These are phyloP conservation scores for Aphelenchoides besseyi DNA, from an alignment of 1,140 invertebrate genomes.

Conservation along the genomic window DNA sequence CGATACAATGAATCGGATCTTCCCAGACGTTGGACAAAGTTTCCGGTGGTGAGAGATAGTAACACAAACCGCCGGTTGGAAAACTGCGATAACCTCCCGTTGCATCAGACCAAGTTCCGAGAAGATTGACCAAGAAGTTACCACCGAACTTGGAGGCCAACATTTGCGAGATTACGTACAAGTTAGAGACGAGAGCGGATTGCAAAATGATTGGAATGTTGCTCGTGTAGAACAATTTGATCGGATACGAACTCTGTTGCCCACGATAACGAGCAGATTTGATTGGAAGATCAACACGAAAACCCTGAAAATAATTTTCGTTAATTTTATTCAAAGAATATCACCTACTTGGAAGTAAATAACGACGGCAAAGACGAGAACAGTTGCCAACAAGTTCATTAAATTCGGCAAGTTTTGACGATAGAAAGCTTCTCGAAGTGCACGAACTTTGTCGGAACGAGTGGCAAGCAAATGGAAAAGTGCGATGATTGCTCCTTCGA, in stretches of 20 bases:
- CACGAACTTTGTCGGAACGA: slow-evolving; percentile 93
- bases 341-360: slow-evolving; percentile 88
- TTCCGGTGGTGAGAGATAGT: slow-evolving; percentile 97
- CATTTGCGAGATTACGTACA: slow-evolving; percentile 95
- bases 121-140: slow-evolving; percentile 92
- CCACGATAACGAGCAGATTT: slow-evolving; percentile 97
- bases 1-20: slow-evolving; percentile 90
- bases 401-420: slow-evolving; percentile 97
- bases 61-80: slow-evolving; percentile 77
- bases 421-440: slow-evolving; percentile 96
- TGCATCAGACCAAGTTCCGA: slow-evolving; percentile 98
- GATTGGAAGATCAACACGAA: slow-evolving; percentile 97
- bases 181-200: slow-evolving; percentile 94
- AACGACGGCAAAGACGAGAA: slow-evolving; percentile 96
- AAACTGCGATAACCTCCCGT: slow-evolving; percentile 92
- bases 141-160: slow-evolving; percentile 92
- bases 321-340: not conserved
- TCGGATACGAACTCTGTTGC: slow-evolving; percentile 98
- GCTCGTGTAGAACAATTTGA: slow-evolving; percentile 99
- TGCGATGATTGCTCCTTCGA: slow-evolving; percentile 95
- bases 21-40: slow-evolving; percentile 88
- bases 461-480: slow-evolving; percentile 94
- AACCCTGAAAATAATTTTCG: slow-evolving; percentile 73
- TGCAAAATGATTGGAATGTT: slow-evolving; percentile 99
- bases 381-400: slow-evolving; percentile 95